Evolutionary conservation across 2,797 vertebrate genomes (phyloP).

Genomic region (Eulemur mongoz): DNA sequence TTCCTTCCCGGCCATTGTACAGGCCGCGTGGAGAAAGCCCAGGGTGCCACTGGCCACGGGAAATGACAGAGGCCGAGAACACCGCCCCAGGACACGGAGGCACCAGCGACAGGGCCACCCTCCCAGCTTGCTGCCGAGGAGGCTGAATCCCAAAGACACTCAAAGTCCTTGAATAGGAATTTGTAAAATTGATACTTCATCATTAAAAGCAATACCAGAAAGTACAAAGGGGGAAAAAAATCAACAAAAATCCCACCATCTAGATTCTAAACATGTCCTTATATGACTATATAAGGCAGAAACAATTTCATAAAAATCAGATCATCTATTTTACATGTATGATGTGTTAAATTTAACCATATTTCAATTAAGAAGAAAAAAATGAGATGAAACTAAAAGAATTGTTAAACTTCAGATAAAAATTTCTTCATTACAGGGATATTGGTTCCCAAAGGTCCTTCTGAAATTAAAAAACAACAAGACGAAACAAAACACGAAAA

Average conservation of each 20-base stretch:
- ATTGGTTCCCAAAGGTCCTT: background rate
- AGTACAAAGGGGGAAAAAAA: background rate
- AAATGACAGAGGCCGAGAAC: background rate
- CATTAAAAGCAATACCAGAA: background rate
- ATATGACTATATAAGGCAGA: background rate
- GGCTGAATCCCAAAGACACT: background rate
- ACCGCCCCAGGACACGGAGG: background rate
- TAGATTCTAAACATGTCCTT: background rate
- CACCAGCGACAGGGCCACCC: rapidly evolving
- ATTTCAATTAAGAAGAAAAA: background rate
- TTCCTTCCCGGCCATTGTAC: background rate
- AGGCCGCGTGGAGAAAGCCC: background rate
- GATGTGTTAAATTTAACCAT: background rate
- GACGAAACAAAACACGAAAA: background rate
- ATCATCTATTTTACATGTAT: background rate
- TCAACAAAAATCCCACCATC: background rate
- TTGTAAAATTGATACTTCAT: background rate
- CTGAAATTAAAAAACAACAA: background rate
- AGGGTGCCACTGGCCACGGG: rapidly evolving
- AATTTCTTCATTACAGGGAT: background rate
- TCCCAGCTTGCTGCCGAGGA: background rate
- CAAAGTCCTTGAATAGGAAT: background rate
- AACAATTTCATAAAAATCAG: background rate
- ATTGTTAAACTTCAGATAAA: background rate
- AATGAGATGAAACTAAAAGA: background rate